Percentiles rank a stretch among this genome's conserved stretches.
Evolutionary conservation across 2,888 invertebrate species (phyloP).

Genomic region (Ormyrus pomaceus): DNA sequence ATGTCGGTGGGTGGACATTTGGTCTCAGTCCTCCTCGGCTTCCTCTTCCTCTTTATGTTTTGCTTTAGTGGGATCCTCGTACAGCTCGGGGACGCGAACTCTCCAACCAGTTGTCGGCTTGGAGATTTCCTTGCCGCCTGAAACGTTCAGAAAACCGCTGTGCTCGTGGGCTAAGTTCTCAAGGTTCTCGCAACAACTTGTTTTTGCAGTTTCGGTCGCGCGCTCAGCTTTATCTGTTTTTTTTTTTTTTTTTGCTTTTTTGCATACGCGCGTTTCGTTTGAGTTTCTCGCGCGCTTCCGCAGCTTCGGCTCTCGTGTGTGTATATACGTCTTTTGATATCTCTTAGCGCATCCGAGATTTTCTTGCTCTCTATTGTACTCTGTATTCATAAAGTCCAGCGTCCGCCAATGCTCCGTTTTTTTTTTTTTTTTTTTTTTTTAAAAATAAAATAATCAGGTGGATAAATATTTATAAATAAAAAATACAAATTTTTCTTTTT

Average conservation of each 20-base stretch:
- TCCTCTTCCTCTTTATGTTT: slow-evolving; percentile 65
- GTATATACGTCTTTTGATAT: neutral
- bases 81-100: slow-evolving; percentile 74
- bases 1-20: slow-evolving; percentile 4
- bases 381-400: slow-evolving; percentile 20
- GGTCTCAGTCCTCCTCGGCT: slow-evolving; percentile 66
- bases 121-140: slow-evolving; percentile 68
- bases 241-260: no score
- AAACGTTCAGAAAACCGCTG: slow-evolving; percentile 71
- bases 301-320: neutral
- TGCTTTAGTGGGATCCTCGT: slow-evolving; percentile 70
- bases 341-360: slow-evolving; percentile 7
- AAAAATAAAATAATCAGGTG: neutral
- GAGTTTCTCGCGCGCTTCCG: neutral
- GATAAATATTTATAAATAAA: neutral
- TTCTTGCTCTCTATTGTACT: slow-evolving; percentile 18
- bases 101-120: slow-evolving; percentile 68
- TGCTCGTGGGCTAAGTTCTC: slow-evolving; percentile 47
- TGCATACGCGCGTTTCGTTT: neutral
- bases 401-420: slow-evolving; percentile 20
- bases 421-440: slow-evolving; percentile 12
- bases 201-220: neutral
- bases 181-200: slow-evolving; percentile 3
- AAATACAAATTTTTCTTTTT: slow-evolving; percentile 3
- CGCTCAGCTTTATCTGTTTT: neutral